phyloP scores from a whole-genome alignment of 2,797 vertebrate genomes.

The Denticeps clupeoides region DNA sequence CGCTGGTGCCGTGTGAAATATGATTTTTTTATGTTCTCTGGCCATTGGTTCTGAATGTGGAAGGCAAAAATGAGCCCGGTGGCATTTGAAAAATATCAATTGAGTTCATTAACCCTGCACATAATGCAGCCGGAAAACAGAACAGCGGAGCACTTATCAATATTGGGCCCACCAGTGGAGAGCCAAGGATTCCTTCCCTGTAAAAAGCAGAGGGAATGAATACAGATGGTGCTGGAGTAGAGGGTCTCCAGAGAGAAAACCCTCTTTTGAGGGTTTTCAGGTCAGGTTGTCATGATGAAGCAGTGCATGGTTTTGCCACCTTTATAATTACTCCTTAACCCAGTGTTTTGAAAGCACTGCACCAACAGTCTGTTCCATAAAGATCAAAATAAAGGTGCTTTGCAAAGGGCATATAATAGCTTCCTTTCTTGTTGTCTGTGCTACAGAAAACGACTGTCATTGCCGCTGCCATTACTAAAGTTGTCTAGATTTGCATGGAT shows the following conservation, averaged over 20 bases:
- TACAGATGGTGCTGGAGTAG: constrained; percentile 11
- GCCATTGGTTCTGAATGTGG: constrained; percentile 32
- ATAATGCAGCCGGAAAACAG: constrained; percentile 39
- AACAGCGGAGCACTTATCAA: constrained; percentile 34
- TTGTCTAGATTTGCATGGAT: constrained; percentile 29
- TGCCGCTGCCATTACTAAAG: not conserved
- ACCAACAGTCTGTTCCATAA: constrained; percentile 6
- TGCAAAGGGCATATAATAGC: not conserved
- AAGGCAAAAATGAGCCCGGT: constrained; percentile 35
- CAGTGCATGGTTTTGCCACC: too few species aligned
- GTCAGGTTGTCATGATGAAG: too few species aligned
- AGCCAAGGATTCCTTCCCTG: too few species aligned
- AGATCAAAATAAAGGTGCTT: constrained; percentile 16
- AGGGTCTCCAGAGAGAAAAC: too few species aligned
- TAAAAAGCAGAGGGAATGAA: not conserved
- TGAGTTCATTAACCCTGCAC: constrained; percentile 42
- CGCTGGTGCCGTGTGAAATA: constrained; percentile 51
- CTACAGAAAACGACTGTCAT: not conserved
- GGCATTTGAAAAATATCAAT: constrained; percentile 40
- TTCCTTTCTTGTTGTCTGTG: constrained; percentile 7
- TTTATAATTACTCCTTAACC: too few species aligned
- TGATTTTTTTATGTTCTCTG: constrained; percentile 52
- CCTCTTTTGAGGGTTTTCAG: too few species aligned
- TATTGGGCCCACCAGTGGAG: not conserved
- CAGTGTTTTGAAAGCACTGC: too few species aligned